Evolutionary conservation across 2,888 invertebrate genomes (phyloP).

Genomic region (Chymomyza procnemis): DNA sequence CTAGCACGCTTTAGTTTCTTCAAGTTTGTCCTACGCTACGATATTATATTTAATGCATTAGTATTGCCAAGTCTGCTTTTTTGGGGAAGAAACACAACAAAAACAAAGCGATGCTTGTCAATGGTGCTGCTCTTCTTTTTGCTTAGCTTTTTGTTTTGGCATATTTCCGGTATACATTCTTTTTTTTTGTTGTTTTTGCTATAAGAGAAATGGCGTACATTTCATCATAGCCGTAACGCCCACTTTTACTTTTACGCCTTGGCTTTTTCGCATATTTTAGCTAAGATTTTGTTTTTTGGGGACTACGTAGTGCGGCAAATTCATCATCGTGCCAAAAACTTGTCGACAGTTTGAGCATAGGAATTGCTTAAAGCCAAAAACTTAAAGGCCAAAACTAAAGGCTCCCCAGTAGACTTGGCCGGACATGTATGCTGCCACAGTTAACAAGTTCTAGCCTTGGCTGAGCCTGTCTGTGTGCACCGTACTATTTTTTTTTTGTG

Average conservation of each 20-base stretch:
- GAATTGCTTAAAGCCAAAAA: neutral
- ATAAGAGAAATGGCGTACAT: slow-evolving; percentile 51
- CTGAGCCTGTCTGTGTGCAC: neutral
- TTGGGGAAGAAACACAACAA: neutral
- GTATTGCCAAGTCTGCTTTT: slow-evolving; percentile 7
- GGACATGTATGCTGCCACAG: neutral
- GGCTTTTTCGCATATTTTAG: slow-evolving; percentile 36
- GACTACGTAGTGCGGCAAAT: slow-evolving; percentile 25
- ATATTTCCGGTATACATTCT: slow-evolving; percentile 18
- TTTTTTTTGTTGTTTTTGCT: too few species aligned
- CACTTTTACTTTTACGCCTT: slow-evolving; percentile 49
- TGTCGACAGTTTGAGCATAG: neutral
- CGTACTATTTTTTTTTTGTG: neutral
- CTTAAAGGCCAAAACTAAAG: neutral
- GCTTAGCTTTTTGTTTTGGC: neutral
- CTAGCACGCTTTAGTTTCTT: neutral
- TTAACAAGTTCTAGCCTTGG: neutral
- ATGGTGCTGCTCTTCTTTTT: slow-evolving; percentile 8
- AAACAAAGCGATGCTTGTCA: slow-evolving; percentile 19
- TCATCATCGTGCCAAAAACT: slow-evolving; percentile 41
- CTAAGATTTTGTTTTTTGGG: slow-evolving; percentile 44
- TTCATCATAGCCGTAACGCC: slow-evolving; percentile 44
- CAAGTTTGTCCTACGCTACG: slow-evolving; percentile 6
- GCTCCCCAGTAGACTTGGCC: neutral
- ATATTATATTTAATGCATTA: slow-evolving; percentile 34